Percentiles rank a stretch among this genome's conserved stretches.
These are phyloP conservation scores for Mesitornis unicolor DNA, from an alignment of 2,113 vertebrate genomes.

Conservation along the genomic window DNA sequence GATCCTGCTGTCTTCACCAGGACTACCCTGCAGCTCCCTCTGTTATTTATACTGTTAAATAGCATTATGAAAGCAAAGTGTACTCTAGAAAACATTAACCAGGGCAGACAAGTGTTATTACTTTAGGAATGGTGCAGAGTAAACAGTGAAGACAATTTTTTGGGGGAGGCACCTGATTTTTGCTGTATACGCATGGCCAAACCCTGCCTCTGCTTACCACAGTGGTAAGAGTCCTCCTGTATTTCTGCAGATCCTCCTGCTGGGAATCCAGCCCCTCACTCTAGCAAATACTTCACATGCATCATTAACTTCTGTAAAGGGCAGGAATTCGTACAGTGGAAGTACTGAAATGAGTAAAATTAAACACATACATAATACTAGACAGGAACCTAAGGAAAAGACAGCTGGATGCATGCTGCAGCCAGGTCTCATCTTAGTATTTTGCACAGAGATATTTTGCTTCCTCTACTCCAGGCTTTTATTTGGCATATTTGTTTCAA, in stretches of 20 bases:
- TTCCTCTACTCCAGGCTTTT: background rate
- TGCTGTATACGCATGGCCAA: background rate
- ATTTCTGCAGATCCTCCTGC: background rate
- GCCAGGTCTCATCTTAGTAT: background rate
- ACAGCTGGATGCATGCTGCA: background rate
- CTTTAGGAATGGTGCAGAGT: constrained; percentile 16
- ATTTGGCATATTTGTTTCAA: background rate
- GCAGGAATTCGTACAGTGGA: background rate
- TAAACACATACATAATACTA: background rate
- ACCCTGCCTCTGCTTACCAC: background rate
- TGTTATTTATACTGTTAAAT: constrained; percentile 55
- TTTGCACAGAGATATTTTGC: background rate
- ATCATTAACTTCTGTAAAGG: background rate
- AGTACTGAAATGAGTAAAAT: background rate
- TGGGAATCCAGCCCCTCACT: background rate
- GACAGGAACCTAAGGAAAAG: background rate
- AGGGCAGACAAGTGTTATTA: background rate
- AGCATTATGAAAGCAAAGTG: constrained; percentile 15
- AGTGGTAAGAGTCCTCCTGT: background rate
- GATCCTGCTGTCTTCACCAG: background rate
- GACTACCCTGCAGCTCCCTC: background rate
- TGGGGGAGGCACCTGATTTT: background rate
- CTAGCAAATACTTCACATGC: background rate
- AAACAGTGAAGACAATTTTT: constrained; percentile 41
- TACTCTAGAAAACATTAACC: constrained; percentile 66